Evolutionary conservation across 2,113 vertebrate genomes (phyloP).

Genomic region (Eolophus roseicapilla): DNA sequence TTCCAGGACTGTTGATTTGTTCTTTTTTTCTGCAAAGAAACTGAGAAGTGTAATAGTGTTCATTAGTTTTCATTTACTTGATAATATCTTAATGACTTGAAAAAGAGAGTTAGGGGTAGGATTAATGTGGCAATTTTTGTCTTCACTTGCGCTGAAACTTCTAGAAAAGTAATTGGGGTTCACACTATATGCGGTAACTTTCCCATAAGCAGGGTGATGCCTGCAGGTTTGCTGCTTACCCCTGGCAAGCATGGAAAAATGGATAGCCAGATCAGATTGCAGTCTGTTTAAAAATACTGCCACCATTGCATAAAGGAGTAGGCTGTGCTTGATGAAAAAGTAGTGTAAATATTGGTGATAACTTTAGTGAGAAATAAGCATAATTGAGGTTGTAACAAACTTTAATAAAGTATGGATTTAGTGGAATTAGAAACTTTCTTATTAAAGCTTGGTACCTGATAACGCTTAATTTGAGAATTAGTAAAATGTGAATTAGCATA

Average conservation of each 20-base stretch:
- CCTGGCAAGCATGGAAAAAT: neutral
- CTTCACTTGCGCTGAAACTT: neutral
- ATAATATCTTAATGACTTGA: neutral
- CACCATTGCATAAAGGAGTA: conserved; percentile 41
- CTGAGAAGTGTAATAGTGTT: rapidly evolving
- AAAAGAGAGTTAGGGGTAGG: neutral
- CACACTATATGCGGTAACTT: neutral
- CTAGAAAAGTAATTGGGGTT: neutral
- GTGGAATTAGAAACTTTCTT: neutral
- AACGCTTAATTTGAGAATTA: neutral
- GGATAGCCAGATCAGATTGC: conserved; percentile 40
- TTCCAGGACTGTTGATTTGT: neutral
- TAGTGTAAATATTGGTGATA: neutral
- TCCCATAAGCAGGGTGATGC: neutral
- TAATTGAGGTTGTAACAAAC: neutral
- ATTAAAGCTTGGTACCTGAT: neutral
- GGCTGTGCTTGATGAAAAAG: neutral
- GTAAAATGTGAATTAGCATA: neutral
- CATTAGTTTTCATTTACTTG: neutral
- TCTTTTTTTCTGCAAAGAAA: neutral
- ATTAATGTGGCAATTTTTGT: neutral
- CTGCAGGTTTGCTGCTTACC: conserved; percentile 11
- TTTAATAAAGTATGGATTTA: neutral
- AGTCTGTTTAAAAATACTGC: conserved; percentile 61
- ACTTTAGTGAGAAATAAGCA: neutral